phyloP scores from a whole-genome alignment of 1,140 invertebrate genomes.

The Pseudoatta argentina region DNA sequence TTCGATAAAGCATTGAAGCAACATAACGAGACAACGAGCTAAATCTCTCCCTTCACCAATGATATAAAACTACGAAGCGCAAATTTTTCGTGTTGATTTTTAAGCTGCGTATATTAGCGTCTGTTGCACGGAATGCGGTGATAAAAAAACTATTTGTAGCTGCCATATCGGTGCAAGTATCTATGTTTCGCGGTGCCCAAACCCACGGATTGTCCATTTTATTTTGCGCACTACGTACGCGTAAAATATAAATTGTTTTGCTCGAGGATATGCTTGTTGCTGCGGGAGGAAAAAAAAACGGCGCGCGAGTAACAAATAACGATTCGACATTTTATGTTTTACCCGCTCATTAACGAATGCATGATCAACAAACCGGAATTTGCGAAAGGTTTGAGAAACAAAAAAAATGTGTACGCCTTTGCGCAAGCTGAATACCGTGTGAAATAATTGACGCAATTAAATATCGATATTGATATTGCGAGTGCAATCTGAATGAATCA shows the following conservation, averaged over 20 bases:
- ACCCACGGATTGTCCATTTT: conserved; percentile 48
- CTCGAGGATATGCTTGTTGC: conserved; percentile 51
- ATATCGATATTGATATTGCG: conserved; percentile 48
- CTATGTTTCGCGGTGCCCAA: neutral
- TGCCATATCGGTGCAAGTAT: neutral
- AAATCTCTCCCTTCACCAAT: neutral
- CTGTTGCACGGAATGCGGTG: neutral
- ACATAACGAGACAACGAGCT: too few species aligned
- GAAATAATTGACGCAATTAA: conserved; percentile 62
- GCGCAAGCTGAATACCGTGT: neutral
- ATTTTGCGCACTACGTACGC: conserved; percentile 21
- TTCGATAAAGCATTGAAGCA: neutral
- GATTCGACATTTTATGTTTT: conserved; percentile 47
- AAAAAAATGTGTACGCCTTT: conserved; percentile 33
- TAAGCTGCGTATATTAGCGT: conserved; percentile 36
- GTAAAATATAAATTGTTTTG: conserved; percentile 47
- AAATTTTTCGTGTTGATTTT: conserved; percentile 45
- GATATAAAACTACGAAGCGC: conserved; percentile 20
- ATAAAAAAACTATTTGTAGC: conserved; percentile 33
- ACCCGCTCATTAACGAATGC: conserved; percentile 39
- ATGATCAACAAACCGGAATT: conserved; percentile 42
- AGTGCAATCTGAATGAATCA: conserved; percentile 31
- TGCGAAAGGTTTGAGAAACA: conserved; percentile 20
- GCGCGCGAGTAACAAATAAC: conserved; percentile 34
- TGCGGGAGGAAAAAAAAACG: conserved; percentile 16